phyloP scores from a whole-genome alignment of 2,888 invertebrate genomes.

The Chrysolina americana region DNA sequence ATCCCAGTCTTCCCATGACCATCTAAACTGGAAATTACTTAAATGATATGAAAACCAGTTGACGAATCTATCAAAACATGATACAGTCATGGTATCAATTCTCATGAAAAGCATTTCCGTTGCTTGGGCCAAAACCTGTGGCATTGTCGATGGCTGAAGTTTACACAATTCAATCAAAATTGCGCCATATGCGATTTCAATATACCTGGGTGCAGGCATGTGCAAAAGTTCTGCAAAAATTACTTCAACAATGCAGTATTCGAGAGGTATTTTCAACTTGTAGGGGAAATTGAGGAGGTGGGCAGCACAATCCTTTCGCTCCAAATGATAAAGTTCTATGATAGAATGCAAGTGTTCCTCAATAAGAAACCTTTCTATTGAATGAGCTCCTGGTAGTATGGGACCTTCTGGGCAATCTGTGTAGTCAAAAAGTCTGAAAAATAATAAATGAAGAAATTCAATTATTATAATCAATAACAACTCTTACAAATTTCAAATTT shows the following conservation, averaged over 20 bases:
- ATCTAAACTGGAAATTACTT: constrained; percentile 98
- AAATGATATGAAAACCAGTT: constrained; percentile 99
- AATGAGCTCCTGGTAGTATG: constrained; percentile 94
- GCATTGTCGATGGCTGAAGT: constrained; percentile 96
- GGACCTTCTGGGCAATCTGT: constrained; percentile 97
- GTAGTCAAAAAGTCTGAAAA: constrained; percentile 92
- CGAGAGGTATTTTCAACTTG: constrained; percentile 94
- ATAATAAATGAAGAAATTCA: neutral
- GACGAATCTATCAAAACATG: constrained; percentile 96
- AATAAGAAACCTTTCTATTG: constrained; percentile 97
- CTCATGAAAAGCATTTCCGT: constrained; percentile 97
- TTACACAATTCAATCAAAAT: constrained; percentile 97
- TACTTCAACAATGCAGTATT: constrained; percentile 98
- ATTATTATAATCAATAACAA: too few relatives aligned
- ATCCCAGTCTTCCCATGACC: constrained; percentile 99
- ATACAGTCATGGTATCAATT: constrained; percentile 96
- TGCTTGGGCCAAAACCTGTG: constrained; percentile 97
- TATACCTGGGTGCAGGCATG: constrained; percentile 89
- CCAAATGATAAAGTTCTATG: constrained; percentile 87
- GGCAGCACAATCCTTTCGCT: constrained; percentile 96
- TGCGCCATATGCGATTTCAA: constrained; percentile 95
- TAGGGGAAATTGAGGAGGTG: constrained; percentile 93
- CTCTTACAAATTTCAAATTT: too few relatives aligned
- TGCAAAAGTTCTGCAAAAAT: constrained; percentile 95
- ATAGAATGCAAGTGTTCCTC: constrained; percentile 98